A percentile compares a stretch with the other conserved stretches of the same genome.
Conservation (phyloP, 2,113 vertebrate genomes). For the Tichodroma muraria region DNA sequence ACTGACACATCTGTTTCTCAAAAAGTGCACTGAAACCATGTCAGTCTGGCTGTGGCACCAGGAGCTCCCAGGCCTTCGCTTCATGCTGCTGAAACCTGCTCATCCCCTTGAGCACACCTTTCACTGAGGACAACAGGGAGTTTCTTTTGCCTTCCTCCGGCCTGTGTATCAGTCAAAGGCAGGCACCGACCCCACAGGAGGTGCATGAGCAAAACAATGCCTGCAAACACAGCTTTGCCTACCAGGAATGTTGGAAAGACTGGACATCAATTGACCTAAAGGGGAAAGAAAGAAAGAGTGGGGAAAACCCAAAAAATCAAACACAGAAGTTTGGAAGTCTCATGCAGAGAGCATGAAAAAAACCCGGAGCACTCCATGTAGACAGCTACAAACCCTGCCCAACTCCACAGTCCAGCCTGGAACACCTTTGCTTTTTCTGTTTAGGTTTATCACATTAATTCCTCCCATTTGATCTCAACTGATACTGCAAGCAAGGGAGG, state of each 20-base stretch:
- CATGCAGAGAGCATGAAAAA: neutral
- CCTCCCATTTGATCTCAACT: neutral
- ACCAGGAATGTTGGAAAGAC: constrained; percentile 18
- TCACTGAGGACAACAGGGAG: neutral
- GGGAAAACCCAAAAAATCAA: neutral
- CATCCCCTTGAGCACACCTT: neutral
- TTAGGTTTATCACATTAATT: neutral
- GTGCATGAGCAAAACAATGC: neutral
- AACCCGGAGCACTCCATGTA: rapidly evolving
- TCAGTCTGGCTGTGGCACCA: neutral
- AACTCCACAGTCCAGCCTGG: neutral
- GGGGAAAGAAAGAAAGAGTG: neutral
- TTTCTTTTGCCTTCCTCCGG: neutral
- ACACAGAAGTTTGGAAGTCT: neutral
- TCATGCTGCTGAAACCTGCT: neutral
- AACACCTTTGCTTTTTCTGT: neutral
- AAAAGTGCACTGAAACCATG: neutral
- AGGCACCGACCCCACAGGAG: neutral
- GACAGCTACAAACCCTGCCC: neutral
- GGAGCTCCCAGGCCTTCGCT: neutral
- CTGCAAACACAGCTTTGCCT: constrained; percentile 11
- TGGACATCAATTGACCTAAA: neutral
- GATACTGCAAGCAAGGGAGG: neutral
- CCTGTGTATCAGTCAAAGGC: neutral
- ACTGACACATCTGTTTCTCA: neutral